These are phyloP conservation scores for Eutolmus rufibarbis DNA, from an alignment of 2,888 invertebrate species.

Conservation along the genomic window DNA sequence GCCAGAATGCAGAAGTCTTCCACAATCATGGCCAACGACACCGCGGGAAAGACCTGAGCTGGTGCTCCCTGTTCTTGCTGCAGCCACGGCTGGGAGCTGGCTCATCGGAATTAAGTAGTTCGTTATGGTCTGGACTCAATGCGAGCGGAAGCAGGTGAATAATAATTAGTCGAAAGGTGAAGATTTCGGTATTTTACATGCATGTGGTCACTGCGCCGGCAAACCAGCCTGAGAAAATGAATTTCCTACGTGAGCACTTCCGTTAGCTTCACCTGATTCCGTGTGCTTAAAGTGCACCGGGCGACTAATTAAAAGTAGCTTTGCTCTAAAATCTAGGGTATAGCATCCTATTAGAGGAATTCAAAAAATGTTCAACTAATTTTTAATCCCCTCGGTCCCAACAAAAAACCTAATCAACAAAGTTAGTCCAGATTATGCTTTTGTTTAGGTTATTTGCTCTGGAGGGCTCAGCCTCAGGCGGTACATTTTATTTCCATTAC, in stretches of 20 bases:
- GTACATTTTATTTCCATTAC: background rate
- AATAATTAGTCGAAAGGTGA: slow-evolving; percentile 12
- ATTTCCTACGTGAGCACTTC: background rate
- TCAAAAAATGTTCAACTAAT: background rate
- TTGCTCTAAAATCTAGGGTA: background rate
- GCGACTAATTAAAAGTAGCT: background rate
- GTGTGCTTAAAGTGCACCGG: background rate
- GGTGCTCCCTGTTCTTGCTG: background rate
- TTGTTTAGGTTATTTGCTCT: background rate
- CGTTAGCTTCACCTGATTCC: background rate
- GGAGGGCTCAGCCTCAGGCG: background rate
- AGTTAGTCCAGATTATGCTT: background rate
- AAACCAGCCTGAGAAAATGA: background rate
- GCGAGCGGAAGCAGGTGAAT: background rate
- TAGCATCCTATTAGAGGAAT: background rate
- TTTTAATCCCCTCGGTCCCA: background rate
- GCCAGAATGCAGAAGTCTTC: background rate
- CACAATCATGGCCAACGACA: background rate
- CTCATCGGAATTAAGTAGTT: slow-evolving; percentile 1
- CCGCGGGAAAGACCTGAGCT: background rate
- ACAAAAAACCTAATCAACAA: background rate
- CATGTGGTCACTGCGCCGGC: background rate
- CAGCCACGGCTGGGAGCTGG: background rate
- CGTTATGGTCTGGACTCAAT: background rate
- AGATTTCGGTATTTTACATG: background rate